These are phyloP conservation scores for Campoletis raptor DNA, from an alignment of 2,888 invertebrate species.

Conservation along the genomic window DNA sequence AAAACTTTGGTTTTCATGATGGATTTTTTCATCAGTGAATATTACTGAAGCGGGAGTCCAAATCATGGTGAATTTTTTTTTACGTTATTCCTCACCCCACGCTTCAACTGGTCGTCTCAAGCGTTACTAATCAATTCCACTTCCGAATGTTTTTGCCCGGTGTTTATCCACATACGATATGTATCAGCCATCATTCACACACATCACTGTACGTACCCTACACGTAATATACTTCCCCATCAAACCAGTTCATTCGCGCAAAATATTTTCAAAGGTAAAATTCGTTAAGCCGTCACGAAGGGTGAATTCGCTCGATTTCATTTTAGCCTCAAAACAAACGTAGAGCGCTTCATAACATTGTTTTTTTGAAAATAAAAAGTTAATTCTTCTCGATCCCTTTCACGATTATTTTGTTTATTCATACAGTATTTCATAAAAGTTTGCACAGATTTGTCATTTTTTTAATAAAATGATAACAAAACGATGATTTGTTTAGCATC, in stretches of 20 bases:
- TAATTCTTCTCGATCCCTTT: neutral
- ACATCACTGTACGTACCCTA: neutral
- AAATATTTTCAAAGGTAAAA: conserved; percentile 36
- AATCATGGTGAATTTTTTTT: conserved; percentile 4
- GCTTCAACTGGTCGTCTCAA: conserved; percentile 35
- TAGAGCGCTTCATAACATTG: neutral
- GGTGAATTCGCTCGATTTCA: conserved; percentile 35
- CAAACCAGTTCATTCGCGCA: conserved; percentile 11
- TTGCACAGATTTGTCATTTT: neutral
- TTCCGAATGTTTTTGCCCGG: conserved; percentile 20
- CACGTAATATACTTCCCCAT: neutral
- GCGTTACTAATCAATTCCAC: conserved; percentile 52
- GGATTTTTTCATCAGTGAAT: neutral
- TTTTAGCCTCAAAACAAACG: conserved; percentile 13
- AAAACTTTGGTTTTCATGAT: neutral
- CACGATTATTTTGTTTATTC: neutral
- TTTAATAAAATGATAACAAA: neutral
- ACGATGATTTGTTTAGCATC: neutral
- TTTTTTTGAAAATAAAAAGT: neutral
- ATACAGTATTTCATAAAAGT: neutral
- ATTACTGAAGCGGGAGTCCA: neutral
- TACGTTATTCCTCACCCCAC: conserved; percentile 2
- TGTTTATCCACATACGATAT: conserved; percentile 16
- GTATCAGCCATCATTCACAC: conserved; percentile 2
- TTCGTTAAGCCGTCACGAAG: neutral